Evolutionary conservation across 2,797 vertebrate genomes (phyloP).

Genomic region (Darevskia mixta): DNA sequence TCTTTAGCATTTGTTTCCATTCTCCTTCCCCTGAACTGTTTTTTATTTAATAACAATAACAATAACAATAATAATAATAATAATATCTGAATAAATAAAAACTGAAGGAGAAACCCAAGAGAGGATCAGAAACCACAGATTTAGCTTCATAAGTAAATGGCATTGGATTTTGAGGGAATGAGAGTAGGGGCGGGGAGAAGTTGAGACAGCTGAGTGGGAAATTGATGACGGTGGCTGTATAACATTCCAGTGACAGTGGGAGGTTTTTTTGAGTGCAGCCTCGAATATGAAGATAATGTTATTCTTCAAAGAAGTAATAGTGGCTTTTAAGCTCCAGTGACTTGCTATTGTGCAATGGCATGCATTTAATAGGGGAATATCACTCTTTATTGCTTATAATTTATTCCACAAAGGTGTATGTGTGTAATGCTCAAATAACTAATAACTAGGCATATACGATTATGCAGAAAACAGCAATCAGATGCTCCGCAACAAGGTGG

Average conservation of each 20-base stretch:
- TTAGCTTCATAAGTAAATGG: too few species aligned
- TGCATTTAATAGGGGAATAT: constrained; percentile 10
- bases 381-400: constrained; percentile 29
- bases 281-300: neutral
- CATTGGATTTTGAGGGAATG: too few species aligned
- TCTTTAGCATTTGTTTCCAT: too few species aligned
- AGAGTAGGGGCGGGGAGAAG: too few species aligned
- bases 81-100: too few species aligned
- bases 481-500: constrained; percentile 1
- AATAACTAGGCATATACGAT: neutral
- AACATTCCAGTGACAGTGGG: neutral
- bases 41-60: too few species aligned
- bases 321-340: constrained; percentile 16
- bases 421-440: constrained; percentile 3
- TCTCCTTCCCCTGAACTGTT: too few species aligned
- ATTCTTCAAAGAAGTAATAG: neutral
- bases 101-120: too few species aligned
- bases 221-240: too few species aligned
- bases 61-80: too few species aligned
- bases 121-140: too few species aligned
- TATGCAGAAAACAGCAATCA: constrained; percentile 21
- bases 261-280: neutral
- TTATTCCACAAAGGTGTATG: constrained; percentile 36
- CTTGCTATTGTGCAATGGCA: neutral
- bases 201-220: too few species aligned